Evolutionary conservation across 1,140 invertebrate genomes (phyloP).

Genomic region (Rhyacophila brunnea): DNA sequence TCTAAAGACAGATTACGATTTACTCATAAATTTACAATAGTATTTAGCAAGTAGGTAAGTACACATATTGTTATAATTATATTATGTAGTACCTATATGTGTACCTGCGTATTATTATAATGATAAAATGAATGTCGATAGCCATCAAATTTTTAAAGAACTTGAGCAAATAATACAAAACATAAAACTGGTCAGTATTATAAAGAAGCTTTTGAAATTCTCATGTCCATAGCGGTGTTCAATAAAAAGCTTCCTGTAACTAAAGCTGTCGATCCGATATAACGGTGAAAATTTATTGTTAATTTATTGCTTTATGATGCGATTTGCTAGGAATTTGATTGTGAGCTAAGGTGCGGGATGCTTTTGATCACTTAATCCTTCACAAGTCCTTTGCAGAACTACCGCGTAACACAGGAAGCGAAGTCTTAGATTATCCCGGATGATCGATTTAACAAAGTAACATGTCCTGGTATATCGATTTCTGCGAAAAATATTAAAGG

Average conservation of each 20-base stretch:
- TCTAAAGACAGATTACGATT: conserved; percentile 12
- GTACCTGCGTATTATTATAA: too few species aligned
- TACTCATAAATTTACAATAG: conserved; percentile 12
- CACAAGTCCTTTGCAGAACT: conserved; percentile 2
- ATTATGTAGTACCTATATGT: too few species aligned
- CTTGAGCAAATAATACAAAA: conserved; percentile 17
- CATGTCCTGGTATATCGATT: too few species aligned
- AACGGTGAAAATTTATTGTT: conserved; percentile 10
- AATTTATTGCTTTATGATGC: conserved; percentile 10
- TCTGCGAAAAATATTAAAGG: too few species aligned
- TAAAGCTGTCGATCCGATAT: neutral
- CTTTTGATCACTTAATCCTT: conserved; percentile 12
- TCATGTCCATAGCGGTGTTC: neutral
- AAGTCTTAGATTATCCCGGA: conserved; percentile 5
- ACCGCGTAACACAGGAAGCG: conserved; percentile 23
- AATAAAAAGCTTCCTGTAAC: neutral
- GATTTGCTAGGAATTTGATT: conserved; percentile 15
- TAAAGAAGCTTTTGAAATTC: conserved; percentile 1
- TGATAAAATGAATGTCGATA: conserved; percentile 11
- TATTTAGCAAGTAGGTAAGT: conserved; percentile 8
- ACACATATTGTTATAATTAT: conserved; percentile 10
- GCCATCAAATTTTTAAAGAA: conserved; percentile 10
- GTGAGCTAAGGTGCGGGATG: conserved; percentile 1
- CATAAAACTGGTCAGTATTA: conserved; percentile 3
- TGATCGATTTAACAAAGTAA: conserved; percentile 21